Base-by-base conservation (phyloP, 2,797 vertebrate genomes). In the Melopsittacus undulatus region DNA sequence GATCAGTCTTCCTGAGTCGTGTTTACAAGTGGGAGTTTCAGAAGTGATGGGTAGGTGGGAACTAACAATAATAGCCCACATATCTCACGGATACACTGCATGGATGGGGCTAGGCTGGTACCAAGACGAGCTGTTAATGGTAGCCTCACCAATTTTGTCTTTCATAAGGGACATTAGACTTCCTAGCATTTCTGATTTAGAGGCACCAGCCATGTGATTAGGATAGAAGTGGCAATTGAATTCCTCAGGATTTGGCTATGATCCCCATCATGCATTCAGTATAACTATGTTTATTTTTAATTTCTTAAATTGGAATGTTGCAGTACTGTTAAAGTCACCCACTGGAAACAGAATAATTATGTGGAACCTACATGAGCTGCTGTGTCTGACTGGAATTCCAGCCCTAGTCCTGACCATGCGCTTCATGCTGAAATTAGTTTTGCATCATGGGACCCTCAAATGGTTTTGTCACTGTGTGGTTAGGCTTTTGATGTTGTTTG, bases 21-120 rank as follows among this genome's bases (percentile, higher is more conserved):
- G 88, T 90, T 95, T 93, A 73, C 78, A 32, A 42, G 92, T 89
- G 83, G 90, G 86, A 77, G 80, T 92, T 92, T 73, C 78, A 92
- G 86, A 95, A 51, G 30, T 1, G 4, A 34, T 77, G 38, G 0
- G 2, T 88, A 54, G 83, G 69, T 79, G 62, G 83, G 56, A 94
- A 36, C 88, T 89, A 87, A 81, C 80, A 90, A 56, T 68, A 92
- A 64, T 14, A 77, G 26, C 21, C n/a, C 32, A 46, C n/a, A 15
- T 46, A 46, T 73, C 40, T 69, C 69, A 3, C 38, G 63, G 75
- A 43, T 82, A 72, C 9, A 4, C 51, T 59, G 46, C 26, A 18
- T 56, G 77, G 74, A 3, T 80, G 48, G 70, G 21, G 18, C 56
- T 17, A 24, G 59, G 56, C 67, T 92, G n/a, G 32, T 57, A 54